Conservation (phyloP, 2,888 invertebrate genomes). For the Phaonia tiefii region DNA sequence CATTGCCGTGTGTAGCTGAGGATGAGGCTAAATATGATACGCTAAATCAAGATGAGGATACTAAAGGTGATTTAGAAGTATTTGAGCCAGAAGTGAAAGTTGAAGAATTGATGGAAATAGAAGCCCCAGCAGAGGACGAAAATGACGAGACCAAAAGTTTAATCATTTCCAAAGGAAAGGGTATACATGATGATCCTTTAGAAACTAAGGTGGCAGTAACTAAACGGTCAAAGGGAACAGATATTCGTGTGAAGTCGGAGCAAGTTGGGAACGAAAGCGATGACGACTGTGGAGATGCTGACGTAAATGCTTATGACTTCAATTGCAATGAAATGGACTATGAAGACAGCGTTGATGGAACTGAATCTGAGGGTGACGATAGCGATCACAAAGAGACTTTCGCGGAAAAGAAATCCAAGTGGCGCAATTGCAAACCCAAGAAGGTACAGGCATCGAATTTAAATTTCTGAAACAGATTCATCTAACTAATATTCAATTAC, state of each 20-base stretch:
- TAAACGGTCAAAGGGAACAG: neutral
- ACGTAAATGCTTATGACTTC: neutral
- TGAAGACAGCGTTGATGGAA: conserved; percentile 20
- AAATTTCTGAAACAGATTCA: too few species aligned
- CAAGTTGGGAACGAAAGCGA: conserved; percentile 15
- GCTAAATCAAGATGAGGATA: neutral
- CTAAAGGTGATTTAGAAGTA: neutral
- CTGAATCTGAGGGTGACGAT: neutral
- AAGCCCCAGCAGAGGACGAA: neutral
- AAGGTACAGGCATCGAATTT: neutral
- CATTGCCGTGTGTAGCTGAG: too few species aligned
- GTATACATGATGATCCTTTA: conserved; percentile 4
- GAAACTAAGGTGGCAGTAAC: neutral
- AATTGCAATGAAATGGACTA: conserved; percentile 24
- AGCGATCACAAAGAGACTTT: neutral
- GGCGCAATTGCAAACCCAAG: neutral
- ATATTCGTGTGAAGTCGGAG: neutral
- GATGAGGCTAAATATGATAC: neutral
- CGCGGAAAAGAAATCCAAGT: neutral
- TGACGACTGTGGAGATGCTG: neutral
- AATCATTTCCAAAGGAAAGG: neutral
- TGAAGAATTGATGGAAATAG: conserved; percentile 15
- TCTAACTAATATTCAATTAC: too few species aligned
- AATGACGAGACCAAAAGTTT: neutral
- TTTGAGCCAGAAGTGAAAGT: conserved; percentile 26